These are phyloP conservation scores for Dynastes hyllus DNA, from an alignment of 2,888 invertebrate species.

Conservation along the genomic window DNA sequence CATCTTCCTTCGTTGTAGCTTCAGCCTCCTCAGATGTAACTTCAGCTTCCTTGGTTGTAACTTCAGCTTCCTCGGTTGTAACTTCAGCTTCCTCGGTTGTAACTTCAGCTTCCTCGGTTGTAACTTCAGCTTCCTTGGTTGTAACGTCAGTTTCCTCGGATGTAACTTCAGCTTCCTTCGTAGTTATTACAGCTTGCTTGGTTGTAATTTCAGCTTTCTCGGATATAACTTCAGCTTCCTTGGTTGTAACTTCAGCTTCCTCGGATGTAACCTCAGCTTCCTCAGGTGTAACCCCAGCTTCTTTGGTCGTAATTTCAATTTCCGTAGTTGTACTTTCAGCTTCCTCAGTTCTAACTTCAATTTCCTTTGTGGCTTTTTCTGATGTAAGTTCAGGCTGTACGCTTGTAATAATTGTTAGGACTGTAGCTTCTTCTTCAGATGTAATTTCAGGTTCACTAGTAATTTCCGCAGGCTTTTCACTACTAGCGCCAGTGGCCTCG, in stretches of 20 bases:
- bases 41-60: neutral
- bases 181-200: neutral
- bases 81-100: neutral
- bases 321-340: slow-evolving; percentile 56
- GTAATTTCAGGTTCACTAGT: slow-evolving; percentile 16
- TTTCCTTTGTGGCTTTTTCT: slow-evolving; percentile 53
- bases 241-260: slow-evolving; percentile 49
- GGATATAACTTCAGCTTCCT: neutral
- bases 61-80: neutral
- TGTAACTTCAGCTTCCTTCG: slow-evolving; percentile 10
- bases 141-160: slow-evolving; percentile 7
- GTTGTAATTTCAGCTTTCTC: neutral
- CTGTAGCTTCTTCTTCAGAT: slow-evolving; percentile 52
- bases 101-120: slow-evolving; percentile 38
- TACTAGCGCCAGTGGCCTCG: slow-evolving; percentile 17
- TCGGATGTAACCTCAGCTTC: slow-evolving; percentile 46
- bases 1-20: neutral
- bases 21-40: neutral
- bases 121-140: slow-evolving; percentile 52
- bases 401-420: slow-evolving; percentile 47
- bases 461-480: neutral
- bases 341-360: neutral
- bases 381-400: slow-evolving; percentile 9
- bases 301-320: slow-evolving; percentile 53
- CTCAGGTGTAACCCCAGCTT: slow-evolving; percentile 26